Conservation (phyloP, 2,888 invertebrate species). For the Yponomeuta cagnagella region DNA sequence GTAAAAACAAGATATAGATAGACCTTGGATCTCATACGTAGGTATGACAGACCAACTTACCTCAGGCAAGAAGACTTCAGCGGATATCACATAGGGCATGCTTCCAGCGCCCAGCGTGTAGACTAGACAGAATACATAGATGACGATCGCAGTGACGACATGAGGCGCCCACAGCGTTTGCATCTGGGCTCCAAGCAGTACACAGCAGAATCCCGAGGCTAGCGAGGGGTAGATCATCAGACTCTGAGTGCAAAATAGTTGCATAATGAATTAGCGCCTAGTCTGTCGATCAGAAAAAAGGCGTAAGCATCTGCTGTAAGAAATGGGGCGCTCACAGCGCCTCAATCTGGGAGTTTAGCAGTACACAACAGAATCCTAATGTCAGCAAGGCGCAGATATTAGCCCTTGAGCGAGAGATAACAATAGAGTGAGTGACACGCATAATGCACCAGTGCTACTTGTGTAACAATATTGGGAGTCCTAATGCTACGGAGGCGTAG, state of each 20-base stretch:
- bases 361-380: too few species aligned
- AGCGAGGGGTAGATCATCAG: slow-evolving; percentile 42
- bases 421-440: too few species aligned
- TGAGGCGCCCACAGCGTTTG: slow-evolving; percentile 46
- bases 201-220: slow-evolving; percentile 32
- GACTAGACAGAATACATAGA: slow-evolving; percentile 36
- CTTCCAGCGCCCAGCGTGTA: slow-evolving; percentile 45
- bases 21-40: too few species aligned
- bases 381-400: too few species aligned
- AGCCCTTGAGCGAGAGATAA: too few species aligned
- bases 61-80: slow-evolving; percentile 53
- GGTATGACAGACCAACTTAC: slow-evolving; percentile 24
- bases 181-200: slow-evolving; percentile 43
- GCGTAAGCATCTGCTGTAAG: background rate
- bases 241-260: slow-evolving; percentile 27
- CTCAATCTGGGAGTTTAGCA: too few species aligned
- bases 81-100: slow-evolving; percentile 41
- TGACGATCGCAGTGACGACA: slow-evolving; percentile 37
- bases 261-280: background rate
- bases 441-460: too few species aligned
- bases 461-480: too few species aligned
- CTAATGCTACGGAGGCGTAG: too few species aligned
- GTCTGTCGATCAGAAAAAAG: background rate
- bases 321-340: too few species aligned
- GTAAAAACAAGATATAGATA: too few species aligned